Percentiles rank a stretch among this genome's conserved stretches.
Conservation (phyloP, 2,797 vertebrate genomes). For the Chanos chanos region DNA sequence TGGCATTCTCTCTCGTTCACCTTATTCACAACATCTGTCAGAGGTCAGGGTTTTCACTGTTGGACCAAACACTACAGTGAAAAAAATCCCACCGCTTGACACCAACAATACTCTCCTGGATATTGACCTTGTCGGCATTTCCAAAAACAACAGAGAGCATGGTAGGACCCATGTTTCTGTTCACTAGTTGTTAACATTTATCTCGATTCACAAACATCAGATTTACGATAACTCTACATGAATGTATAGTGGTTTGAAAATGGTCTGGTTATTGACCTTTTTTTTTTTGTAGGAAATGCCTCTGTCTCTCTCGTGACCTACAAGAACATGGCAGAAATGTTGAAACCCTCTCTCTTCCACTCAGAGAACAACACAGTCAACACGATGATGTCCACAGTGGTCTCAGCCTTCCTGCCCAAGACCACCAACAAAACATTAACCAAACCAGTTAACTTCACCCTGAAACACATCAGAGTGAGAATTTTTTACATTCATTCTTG, state of each 20-base stretch:
- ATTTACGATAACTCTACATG: neutral
- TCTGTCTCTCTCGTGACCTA: constrained; percentile 8
- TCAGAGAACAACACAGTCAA: neutral
- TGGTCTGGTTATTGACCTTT: neutral
- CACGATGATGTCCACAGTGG: constrained; percentile 28
- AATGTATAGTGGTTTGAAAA: neutral
- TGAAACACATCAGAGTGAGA: constrained; percentile 56
- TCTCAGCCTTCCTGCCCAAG: constrained; percentile 50
- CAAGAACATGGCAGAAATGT: neutral
- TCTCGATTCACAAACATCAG: neutral
- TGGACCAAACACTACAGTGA: neutral
- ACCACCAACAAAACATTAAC: constrained; percentile 48
- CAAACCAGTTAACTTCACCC: constrained; percentile 62
- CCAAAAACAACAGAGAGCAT: constrained; percentile 21
- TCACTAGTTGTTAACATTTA: neutral
- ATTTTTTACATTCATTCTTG: neutral
- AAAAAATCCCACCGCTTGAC: neutral
- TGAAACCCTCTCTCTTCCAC: neutral
- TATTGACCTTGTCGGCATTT: constrained; percentile 13
- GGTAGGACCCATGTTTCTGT: neutral
- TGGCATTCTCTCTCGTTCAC: too few relatives aligned
- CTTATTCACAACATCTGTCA: too few relatives aligned
- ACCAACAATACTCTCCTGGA: neutral
- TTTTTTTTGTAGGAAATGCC: neutral
- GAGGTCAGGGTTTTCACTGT: neutral